These are phyloP conservation scores for Callorhinus ursinus DNA, from an alignment of 2,113 vertebrate species.

Conservation along the genomic window DNA sequence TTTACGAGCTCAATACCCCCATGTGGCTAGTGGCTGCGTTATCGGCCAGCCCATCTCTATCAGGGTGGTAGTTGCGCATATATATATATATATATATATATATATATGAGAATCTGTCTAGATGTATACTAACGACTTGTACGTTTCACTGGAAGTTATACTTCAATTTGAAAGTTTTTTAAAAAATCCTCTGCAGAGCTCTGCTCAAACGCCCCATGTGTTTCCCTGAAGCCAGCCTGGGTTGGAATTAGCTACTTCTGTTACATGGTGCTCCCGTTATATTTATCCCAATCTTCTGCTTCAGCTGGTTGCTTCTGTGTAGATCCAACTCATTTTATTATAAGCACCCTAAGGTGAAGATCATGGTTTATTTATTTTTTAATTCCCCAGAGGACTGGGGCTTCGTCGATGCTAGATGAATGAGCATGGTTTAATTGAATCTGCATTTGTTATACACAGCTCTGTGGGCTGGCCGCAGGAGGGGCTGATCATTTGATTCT, in stretches of 20 bases:
- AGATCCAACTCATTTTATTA: neutral
- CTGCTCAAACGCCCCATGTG: neutral
- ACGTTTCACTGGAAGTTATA: neutral
- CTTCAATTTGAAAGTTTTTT: neutral
- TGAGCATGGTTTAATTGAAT: neutral
- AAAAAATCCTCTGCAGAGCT: neutral
- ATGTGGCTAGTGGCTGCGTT: neutral
- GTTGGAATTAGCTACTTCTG: neutral
- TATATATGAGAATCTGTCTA: neutral
- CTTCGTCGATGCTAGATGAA: neutral
- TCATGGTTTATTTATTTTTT: neutral
- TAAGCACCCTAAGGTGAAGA: neutral
- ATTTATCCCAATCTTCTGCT: neutral
- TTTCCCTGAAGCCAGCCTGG: neutral
- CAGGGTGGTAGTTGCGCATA: neutral
- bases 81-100: neutral
- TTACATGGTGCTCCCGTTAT: neutral
- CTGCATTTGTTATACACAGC: neutral
- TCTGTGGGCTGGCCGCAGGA: neutral
- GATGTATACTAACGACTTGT: neutral
- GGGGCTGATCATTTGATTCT: constrained; percentile 44
- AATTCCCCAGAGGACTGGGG: neutral
- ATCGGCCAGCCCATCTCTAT: rapidly evolving
- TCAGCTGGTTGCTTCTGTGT: neutral
- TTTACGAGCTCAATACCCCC: neutral